Percentiles rank a stretch among this genome's conserved stretches.
Evolutionary conservation across 1,140 invertebrate species (phyloP).

Genomic region (Galleria mellonella): DNA sequence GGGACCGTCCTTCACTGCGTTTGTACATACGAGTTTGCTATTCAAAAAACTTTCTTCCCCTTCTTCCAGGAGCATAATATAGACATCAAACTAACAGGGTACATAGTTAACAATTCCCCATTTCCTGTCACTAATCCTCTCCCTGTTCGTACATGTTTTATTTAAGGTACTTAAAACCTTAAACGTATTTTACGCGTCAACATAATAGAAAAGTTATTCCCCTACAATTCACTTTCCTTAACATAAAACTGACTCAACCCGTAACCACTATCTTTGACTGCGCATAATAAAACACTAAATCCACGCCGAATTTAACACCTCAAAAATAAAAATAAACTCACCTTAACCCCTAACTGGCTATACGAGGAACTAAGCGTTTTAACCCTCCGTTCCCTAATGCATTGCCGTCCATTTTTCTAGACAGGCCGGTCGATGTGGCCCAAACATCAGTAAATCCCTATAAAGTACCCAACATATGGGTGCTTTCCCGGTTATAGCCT

Average conservation of each 20-base stretch:
- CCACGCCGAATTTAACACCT: conserved; percentile 11
- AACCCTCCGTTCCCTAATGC: conserved; percentile 32
- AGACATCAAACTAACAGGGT: too few relatives aligned
- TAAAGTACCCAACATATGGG: conserved; percentile 21
- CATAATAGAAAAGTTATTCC: too few relatives aligned
- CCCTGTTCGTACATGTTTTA: too few relatives aligned
- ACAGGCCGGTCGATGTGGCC: conserved; percentile 25
- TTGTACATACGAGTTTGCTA: too few relatives aligned
- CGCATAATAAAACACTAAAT: conserved; percentile 9
- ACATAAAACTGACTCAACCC: neutral
- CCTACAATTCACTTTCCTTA: neutral
- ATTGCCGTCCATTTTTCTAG: conserved; percentile 32
- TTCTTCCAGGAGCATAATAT: too few relatives aligned
- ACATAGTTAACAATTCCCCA: too few relatives aligned
- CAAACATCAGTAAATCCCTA: conserved; percentile 40
- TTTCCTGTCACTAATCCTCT: too few relatives aligned
- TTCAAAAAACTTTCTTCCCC: too few relatives aligned
- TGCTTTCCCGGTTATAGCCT: conserved; percentile 4
- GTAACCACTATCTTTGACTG: neutral
- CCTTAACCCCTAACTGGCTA: conserved; percentile 13
- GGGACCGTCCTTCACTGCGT: too few relatives aligned
- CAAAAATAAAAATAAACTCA: conserved; percentile 26
- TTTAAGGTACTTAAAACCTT: too few relatives aligned
- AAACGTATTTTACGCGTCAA: too few relatives aligned
- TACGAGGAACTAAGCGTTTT: conserved; percentile 24